These are phyloP conservation scores for Gymnoscelis rufifasciata DNA, from an alignment of 2,888 invertebrate genomes.

Conservation along the genomic window DNA sequence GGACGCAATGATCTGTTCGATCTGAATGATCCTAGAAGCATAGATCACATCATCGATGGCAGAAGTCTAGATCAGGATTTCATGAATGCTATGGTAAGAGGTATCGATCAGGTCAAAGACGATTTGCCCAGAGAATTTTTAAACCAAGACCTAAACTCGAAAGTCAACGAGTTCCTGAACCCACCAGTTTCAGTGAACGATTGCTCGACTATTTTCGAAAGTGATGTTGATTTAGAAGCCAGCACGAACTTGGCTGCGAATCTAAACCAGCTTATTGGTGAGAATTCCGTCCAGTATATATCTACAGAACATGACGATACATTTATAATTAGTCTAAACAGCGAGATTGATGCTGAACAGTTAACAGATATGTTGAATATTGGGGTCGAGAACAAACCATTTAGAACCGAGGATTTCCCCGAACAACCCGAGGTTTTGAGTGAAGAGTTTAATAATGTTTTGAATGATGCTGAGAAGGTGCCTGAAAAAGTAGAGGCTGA, in stretches of 20 bases:
- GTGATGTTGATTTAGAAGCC: constrained; percentile 69
- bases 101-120: constrained; percentile 49
- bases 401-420: neutral
- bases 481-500: constrained; percentile 23
- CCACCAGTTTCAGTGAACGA: constrained; percentile 55
- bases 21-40: constrained; percentile 48
- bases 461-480: constrained; percentile 3
- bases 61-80: constrained; percentile 30
- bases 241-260: constrained; percentile 69
- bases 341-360: constrained; percentile 68
- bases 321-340: constrained; percentile 69
- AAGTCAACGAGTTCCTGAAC: constrained; percentile 35
- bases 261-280: constrained; percentile 69
- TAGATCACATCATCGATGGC: constrained; percentile 43
- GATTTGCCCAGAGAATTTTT: constrained; percentile 59
- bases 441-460: neutral
- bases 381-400: constrained; percentile 31
- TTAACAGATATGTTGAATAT: constrained; percentile 70
- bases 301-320: constrained; percentile 72
- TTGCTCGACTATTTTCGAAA: constrained; percentile 71
- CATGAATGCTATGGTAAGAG: constrained; percentile 45
- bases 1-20: constrained; percentile 58
- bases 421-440: neutral
- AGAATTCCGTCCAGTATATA: constrained; percentile 68
- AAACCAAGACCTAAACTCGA: constrained; percentile 41